phyloP scores from a whole-genome alignment of 2,113 vertebrate genomes.

The Arizona elegans region DNA sequence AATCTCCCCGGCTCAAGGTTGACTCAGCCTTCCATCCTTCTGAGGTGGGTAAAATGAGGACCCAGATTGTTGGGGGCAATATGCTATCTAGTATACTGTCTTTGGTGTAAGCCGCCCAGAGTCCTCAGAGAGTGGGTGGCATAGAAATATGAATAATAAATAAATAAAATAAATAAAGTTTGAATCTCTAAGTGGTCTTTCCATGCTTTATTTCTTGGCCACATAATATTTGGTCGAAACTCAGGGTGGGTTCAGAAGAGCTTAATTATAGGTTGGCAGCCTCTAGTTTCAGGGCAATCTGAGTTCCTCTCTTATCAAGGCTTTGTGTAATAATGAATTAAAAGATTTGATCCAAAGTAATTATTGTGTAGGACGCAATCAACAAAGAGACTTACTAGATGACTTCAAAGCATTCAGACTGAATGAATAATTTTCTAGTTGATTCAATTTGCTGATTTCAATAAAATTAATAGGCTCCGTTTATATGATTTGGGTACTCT shows the following conservation, averaged over 20 bases:
- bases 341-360: neutral
- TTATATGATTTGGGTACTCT: neutral
- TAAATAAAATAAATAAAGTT: no score
- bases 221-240: neutral
- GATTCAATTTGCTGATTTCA: neutral
- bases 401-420: neutral
- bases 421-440: neutral
- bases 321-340: neutral
- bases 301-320: neutral
- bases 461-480: neutral
- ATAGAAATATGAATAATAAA: no score
- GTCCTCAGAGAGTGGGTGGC: no score
- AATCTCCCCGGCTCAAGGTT: no score
- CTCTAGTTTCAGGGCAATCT: neutral
- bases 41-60: no score
- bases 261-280: neutral
- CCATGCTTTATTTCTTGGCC: neutral
- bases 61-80: no score
- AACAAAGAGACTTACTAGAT: neutral
- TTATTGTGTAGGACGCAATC: neutral
- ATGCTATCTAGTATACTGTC: no score
- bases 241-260: neutral
- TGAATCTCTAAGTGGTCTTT: neutral
- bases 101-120: no score
- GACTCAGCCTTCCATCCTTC: no score